A percentile compares a stretch with the other conserved stretches of the same genome.
Conservation (phyloP, 2,888 invertebrate genomes). For the Smittia sp. region DNA sequence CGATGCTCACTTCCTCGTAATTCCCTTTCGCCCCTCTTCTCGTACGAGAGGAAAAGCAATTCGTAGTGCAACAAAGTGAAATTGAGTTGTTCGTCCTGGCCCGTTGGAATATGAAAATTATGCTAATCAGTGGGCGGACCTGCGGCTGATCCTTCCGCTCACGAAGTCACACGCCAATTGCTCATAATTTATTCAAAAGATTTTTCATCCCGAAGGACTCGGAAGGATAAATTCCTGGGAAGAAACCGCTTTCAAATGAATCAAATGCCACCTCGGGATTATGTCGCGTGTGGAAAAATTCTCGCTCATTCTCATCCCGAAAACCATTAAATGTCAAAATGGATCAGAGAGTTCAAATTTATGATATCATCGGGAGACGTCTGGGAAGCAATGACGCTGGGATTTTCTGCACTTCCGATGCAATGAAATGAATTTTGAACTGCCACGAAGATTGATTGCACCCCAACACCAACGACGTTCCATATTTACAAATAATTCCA, state of each 20-base stretch:
- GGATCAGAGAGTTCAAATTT: conserved; percentile 18
- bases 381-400: not conserved
- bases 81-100: not conserved
- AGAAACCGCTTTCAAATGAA: conserved; percentile 29
- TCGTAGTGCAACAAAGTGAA: too few species aligned
- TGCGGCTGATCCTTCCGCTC: not conserved
- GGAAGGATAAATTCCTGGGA: conserved; percentile 2
- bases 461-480: not conserved
- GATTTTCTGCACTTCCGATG: not conserved
- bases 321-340: conserved; percentile 15
- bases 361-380: not conserved
- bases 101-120: conserved; percentile 33
- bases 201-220: not conserved
- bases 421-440: not conserved
- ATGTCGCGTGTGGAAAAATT: conserved; percentile 35
- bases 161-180: conserved; percentile 36
- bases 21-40: too few species aligned
- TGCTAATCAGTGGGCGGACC: conserved; percentile 37
- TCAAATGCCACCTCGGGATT: conserved; percentile 31
- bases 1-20: too few species aligned
- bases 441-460: not conserved
- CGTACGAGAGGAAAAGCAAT: too few species aligned
- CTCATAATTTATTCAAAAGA: conserved; percentile 39
- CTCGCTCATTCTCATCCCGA: not conserved
- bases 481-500: not conserved